Base-by-base conservation (phyloP, 2,113 vertebrate species). In the Pollachius pollachius region DNA sequence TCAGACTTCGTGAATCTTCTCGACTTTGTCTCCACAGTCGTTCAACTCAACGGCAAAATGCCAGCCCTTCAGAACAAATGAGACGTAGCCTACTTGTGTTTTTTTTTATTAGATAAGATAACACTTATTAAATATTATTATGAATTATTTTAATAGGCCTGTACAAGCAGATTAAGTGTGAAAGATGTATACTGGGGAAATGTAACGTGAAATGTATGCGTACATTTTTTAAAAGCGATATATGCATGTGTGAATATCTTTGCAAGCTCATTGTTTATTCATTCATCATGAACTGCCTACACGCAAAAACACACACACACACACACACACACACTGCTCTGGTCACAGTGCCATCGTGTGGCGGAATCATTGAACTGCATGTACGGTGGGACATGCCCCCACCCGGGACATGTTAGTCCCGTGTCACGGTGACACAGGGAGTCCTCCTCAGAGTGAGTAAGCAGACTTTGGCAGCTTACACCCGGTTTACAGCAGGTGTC, bases 1-100 rank as follows among this genome's bases (percentile, higher is more conserved):
- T 84, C 87, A 2, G 87, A 89, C 52, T 5, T 87, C 64, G 87
- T 70, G 72, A 83, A 76, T 1, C n/a, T 65, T 0, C 19, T 70
- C 2, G 15, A 68, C 65, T 87, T 89, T 52, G 72, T 83, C n/a
- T 4, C 70, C 7, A 81, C 68, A 0, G 37, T 87, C 18, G 63
- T 89, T 17, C 18, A 76, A 19, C 75, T 87, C 15, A 89, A 87
- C 21, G 15, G 34, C 27, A 37, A 63, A 37, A 21, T 18, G n/a
- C 7, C 11, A 23, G 54, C 9, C 15, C 8, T 12, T 17, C 15
- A 5, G 16, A 17, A 17, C 4, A n/a, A 7, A 57, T n/a, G n/a
- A 57, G 54, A 17, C n/a, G n/a, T n/a, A 57, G 54, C 54, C 17
- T 17, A n/a, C 54, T n/a, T 17, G 7, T 57, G 1, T n/a, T 57